Evolutionary conservation across 2,888 invertebrate species (phyloP).

Genomic region (Cordylochernes scorpioides): DNA sequence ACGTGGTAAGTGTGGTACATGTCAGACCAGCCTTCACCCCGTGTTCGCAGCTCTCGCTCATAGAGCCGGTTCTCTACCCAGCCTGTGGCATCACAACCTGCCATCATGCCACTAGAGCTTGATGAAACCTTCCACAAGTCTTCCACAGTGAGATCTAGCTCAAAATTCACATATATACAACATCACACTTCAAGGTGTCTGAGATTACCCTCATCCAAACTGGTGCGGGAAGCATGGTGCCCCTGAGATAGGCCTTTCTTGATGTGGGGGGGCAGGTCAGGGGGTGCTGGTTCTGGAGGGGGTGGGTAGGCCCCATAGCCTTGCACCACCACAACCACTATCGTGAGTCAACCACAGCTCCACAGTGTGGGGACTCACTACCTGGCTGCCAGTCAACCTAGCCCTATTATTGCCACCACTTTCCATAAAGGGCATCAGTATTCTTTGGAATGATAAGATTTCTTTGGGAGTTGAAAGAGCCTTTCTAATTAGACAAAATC

Average conservation of each 20-base stretch:
- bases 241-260: constrained; percentile 14
- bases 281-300: constrained; percentile 56
- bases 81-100: constrained; percentile 13
- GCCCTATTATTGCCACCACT: too few relatives aligned
- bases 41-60: constrained; percentile 5
- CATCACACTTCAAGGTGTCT: background rate
- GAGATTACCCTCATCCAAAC: constrained; percentile 15
- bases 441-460: too few relatives aligned
- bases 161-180: too few relatives aligned
- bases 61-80: constrained; percentile 22
- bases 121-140: background rate
- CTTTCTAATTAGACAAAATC: too few relatives aligned
- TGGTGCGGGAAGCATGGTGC: constrained; percentile 13
- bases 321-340: too few relatives aligned
- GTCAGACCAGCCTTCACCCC: constrained; percentile 16
- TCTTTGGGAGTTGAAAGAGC: too few relatives aligned
- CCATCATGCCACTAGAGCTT: background rate
- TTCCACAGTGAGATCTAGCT: too few relatives aligned
- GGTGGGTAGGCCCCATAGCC: constrained; percentile 38
- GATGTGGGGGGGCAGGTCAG: constrained; percentile 28
- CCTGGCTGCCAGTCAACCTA: too few relatives aligned
- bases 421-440: too few relatives aligned
- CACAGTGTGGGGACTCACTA: too few relatives aligned
- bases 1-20: constrained; percentile 38
- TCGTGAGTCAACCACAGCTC: too few relatives aligned